These are phyloP conservation scores for Palythoa caribaeorum DNA, from an alignment of 92 coral and sea anemone species.

Conservation along the genomic window DNA sequence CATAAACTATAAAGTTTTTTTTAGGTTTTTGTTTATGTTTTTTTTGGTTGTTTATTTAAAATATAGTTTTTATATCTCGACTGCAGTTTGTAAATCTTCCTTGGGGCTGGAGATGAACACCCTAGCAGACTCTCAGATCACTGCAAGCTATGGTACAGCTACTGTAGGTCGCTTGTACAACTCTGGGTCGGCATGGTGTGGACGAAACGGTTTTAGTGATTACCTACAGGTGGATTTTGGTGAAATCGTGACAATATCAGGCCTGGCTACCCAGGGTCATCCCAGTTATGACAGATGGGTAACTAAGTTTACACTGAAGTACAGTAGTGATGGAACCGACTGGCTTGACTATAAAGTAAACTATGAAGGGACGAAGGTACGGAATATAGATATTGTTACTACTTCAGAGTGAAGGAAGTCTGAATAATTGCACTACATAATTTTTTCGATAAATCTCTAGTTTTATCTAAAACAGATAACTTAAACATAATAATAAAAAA, in stretches of 20 bases:
- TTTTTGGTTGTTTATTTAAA: too few species aligned
- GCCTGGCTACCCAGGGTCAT: conserved; percentile 30
- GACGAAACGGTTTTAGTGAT: neutral
- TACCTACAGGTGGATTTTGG: conserved; percentile 6
- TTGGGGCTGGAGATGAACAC: neutral
- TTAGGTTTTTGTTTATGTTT: too few species aligned
- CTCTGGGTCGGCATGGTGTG: conserved; percentile 7
- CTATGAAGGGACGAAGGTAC: neutral
- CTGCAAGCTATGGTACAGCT: neutral
- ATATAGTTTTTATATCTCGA: too few species aligned
- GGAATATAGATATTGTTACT: too few species aligned
- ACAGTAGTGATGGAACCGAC: neutral
- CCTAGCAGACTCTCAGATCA: neutral
- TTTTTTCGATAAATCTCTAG: too few species aligned
- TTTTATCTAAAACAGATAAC: too few species aligned
- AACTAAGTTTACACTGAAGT: neutral
- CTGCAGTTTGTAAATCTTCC: too few species aligned
- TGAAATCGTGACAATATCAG: neutral
- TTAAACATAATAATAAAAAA: too few species aligned
- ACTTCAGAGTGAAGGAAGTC: too few species aligned
- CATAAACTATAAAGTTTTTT: too few species aligned
- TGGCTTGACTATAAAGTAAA: neutral
- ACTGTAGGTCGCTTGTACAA: conserved; percentile 11
- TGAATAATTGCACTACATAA: too few species aligned
- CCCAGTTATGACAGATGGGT: neutral